Base-by-base conservation (phyloP, 2,888 invertebrate species). In the Hesperia comma region DNA sequence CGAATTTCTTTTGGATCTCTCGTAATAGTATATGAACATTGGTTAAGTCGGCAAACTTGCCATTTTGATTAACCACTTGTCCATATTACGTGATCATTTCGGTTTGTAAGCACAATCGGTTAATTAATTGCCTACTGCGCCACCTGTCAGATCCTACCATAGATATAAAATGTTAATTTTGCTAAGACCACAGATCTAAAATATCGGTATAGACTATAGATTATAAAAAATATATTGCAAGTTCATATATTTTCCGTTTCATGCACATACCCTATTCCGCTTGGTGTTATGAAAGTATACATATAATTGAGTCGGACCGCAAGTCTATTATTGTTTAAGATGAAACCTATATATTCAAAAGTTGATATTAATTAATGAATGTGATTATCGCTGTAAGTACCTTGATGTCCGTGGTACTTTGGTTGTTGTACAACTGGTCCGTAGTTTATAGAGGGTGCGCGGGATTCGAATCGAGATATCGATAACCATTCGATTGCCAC, bases 291-390 rank as follows among this genome's bases (percentile, higher is more conserved):
- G 12, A 21, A 21, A 51, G 21, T 21, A 21, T 12, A 14, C 6
- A 49, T 12, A 14, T 15, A 49, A 26, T 37, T 37, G 37, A 12
- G 37, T 51, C 8, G 21, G 2, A 51, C 51, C 26, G 21, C 10
- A n/a, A 14, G 21, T 51, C 3, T 51, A 12, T 37, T 51, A 21
- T 21, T 51, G 14, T 51, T 21, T 26, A 51, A 51, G 51, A 26
- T 49, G 6, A 49, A 21, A 21, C 17, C 17, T 46, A 17, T 51
- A 51, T 51, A 51, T 26, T 19, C 0, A 53, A 53, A 51, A 61
- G 40, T 33, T 49, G 61, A 61, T 61, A 61, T 61, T 61, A 41
- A 61, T 61, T 14, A 46, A 53, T 61, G 53, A 46, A 53, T 61
- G 53, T 61, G 61, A 61, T 51, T 33, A 10, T 53, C 33, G 61